Conservation (phyloP, 2,888 invertebrate genomes). For the Agrilus biguttatus region DNA sequence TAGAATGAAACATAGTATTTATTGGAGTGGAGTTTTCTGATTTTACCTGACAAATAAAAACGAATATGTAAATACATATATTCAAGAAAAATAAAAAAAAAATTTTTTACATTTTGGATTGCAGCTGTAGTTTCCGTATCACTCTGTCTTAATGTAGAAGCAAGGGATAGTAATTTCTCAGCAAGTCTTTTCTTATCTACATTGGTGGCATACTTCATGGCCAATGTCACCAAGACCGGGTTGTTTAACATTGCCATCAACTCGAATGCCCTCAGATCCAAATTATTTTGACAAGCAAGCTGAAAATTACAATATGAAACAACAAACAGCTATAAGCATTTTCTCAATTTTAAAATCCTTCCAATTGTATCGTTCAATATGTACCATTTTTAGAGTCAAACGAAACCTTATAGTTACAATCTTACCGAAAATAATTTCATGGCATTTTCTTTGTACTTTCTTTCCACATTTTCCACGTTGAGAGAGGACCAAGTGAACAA, state of each 20-base stretch:
- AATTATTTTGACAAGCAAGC: conserved; percentile 71
- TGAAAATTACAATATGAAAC: conserved; percentile 26
- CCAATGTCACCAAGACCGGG: conserved; percentile 62
- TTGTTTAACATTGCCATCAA: conserved; percentile 70
- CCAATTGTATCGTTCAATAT: neutral
- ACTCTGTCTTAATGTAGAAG: conserved; percentile 15
- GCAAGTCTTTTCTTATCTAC: conserved; percentile 63
- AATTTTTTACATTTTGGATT: neutral
- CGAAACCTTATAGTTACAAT: conserved; percentile 10
- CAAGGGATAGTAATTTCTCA: conserved; percentile 47
- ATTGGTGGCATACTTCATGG: conserved; percentile 78
- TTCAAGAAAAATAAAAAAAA: neutral
- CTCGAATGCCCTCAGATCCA: conserved; percentile 77
- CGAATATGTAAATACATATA: neutral
- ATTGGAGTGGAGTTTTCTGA: conserved; percentile 8
- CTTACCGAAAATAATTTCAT: conserved; percentile 81
- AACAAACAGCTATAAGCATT: neutral
- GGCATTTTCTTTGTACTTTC: conserved; percentile 59
- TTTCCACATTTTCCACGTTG: conserved; percentile 47
- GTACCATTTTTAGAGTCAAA: no score
- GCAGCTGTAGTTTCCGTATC: conserved; percentile 7
- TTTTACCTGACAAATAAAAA: conserved; percentile 5
- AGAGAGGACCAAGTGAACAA: conserved; percentile 50
- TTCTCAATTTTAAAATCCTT: neutral
- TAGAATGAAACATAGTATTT: conserved; percentile 10